These are phyloP conservation scores for Eurois occulta DNA, from an alignment of 2,888 invertebrate genomes.

Conservation along the genomic window DNA sequence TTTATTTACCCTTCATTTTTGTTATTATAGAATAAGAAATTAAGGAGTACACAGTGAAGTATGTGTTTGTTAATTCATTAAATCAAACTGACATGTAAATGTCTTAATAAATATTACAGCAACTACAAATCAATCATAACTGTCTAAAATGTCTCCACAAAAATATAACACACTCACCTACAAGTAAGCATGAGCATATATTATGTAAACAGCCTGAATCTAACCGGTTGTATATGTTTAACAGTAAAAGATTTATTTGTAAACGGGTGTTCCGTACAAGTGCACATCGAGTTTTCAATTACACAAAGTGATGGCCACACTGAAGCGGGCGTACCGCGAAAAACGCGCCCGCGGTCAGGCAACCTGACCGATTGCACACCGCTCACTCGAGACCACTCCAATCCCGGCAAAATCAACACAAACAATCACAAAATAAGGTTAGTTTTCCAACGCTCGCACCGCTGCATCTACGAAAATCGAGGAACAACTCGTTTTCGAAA, in stretches of 20 bases:
- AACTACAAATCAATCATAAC: background rate
- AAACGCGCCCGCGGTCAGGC: conserved; percentile 85
- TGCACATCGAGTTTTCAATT: conserved; percentile 90
- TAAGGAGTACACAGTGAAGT: no score
- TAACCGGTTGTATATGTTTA: conserved; percentile 66
- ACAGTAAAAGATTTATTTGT: conserved; percentile 84
- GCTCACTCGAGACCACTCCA: conserved; percentile 73
- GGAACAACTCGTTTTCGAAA: conserved; percentile 87
- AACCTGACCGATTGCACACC: conserved; percentile 85
- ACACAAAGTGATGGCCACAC: conserved; percentile 88
- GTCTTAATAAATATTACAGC: background rate
- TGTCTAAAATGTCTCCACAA: background rate
- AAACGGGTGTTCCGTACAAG: conserved; percentile 85
- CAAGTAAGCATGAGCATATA: conserved; percentile 5
- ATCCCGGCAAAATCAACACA: conserved; percentile 77
- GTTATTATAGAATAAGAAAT: background rate
- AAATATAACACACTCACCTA: background rate
- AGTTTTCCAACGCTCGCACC: conserved; percentile 75
- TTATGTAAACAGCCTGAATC: conserved; percentile 46
- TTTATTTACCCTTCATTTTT: background rate
- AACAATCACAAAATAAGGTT: conserved; percentile 80
- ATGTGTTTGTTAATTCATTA: background rate
- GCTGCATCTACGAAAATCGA: conserved; percentile 78
- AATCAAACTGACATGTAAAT: background rate
- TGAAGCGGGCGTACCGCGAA: conserved; percentile 84